phyloP scores from a whole-genome alignment of 2,888 invertebrate species.

The Standfussiana lucernea region DNA sequence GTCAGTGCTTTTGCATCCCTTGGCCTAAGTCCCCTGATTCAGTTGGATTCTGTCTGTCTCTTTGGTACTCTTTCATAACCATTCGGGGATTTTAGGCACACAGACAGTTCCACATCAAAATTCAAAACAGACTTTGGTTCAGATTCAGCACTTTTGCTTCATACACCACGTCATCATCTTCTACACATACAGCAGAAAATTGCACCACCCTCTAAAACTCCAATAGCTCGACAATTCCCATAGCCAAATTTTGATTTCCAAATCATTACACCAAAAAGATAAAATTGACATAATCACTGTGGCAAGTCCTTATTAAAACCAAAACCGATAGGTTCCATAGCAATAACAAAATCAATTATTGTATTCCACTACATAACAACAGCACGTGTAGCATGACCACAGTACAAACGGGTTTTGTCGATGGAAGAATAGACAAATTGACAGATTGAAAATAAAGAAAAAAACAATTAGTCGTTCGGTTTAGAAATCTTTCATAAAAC shows the following conservation, averaged over 20 bases:
- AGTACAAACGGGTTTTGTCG: too few species aligned
- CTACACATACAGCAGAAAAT: neutral
- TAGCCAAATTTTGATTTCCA: neutral
- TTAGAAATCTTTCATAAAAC: too few species aligned
- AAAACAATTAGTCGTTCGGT: too few species aligned
- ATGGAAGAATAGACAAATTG: too few species aligned
- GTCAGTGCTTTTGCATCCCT: neutral
- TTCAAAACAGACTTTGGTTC: neutral
- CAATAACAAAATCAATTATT: constrained; percentile 6
- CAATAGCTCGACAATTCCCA: neutral
- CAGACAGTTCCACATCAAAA: neutral
- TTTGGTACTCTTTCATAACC: neutral
- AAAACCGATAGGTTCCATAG: neutral
- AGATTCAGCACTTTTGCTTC: neutral
- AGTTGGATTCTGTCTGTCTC: neutral
- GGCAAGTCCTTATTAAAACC: neutral
- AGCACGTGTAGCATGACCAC: too few species aligned
- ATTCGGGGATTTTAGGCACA: neutral
- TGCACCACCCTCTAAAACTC: neutral
- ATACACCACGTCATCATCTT: neutral
- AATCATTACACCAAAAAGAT: neutral
- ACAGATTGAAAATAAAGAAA: too few species aligned
- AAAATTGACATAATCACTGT: neutral
- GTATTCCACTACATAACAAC: neutral
- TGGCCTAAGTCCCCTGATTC: neutral